Evolutionary conservation across 2,113 vertebrate species (phyloP).

Genomic region (Naja naja): DNA sequence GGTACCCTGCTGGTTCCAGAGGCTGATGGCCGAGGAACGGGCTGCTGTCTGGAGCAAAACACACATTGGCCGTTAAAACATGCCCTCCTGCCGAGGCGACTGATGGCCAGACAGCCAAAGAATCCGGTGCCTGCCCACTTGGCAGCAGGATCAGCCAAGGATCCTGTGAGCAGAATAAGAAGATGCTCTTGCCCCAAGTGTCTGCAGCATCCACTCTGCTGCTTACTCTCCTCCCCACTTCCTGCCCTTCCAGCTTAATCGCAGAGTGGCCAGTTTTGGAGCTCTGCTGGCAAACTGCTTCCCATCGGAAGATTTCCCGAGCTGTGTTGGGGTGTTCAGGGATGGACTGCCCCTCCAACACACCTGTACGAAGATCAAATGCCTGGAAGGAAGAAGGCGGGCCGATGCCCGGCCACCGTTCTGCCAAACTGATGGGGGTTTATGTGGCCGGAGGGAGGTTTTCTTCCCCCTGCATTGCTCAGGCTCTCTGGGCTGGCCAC

Average conservation of each 20-base stretch:
- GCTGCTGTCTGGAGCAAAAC: conserved; percentile 92
- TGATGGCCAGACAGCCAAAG: background rate
- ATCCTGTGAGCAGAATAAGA: background rate
- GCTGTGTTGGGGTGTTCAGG: background rate
- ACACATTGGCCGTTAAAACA: conserved; percentile 59
- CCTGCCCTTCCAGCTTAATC: background rate
- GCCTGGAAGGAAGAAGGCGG: background rate
- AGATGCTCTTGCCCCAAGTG: background rate
- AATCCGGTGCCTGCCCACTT: too few species aligned
- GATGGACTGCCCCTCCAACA: background rate
- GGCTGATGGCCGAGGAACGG: conserved; percentile 80
- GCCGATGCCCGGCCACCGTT: background rate
- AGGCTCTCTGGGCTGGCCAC: background rate
- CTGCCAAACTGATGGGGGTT: background rate
- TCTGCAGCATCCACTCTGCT: background rate
- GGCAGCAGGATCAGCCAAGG: accelerated
- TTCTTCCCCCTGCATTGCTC: background rate
- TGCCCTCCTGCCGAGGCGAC: background rate
- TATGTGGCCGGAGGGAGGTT: background rate
- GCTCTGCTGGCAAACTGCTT: background rate
- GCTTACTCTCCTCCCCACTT: background rate
- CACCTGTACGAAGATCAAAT: background rate
- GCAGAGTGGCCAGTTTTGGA: background rate
- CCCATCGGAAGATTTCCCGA: background rate
- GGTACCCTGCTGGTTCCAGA: conserved; percentile 71